Percentiles rank a stretch among this genome's conserved stretches.
Evolutionary conservation across 2,888 invertebrate genomes (phyloP).

Genomic region (Amblyteles armatorius): DNA sequence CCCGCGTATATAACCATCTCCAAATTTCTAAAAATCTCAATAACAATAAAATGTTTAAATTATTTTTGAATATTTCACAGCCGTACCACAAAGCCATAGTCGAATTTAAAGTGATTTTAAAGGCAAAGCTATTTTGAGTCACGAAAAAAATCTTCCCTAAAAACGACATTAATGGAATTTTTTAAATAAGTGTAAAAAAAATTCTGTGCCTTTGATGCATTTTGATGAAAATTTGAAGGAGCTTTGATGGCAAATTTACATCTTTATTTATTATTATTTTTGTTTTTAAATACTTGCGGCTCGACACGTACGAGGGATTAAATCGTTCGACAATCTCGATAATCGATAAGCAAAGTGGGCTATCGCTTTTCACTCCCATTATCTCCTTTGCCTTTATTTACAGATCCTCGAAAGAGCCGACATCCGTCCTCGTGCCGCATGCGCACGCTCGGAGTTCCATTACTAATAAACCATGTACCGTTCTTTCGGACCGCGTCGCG

Average conservation of each 20-base stretch:
- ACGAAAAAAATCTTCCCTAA: no score
- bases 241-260: not conserved
- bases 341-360: slow-evolving; percentile 71
- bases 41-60: no score
- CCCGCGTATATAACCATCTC: no score
- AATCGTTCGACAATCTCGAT: slow-evolving; percentile 9
- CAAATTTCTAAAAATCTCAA: no score
- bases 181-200: no score
- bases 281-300: not conserved
- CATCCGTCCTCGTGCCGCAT: slow-evolving; percentile 60
- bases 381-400: slow-evolving; percentile 37
- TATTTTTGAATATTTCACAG: no score
- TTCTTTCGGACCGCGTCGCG: slow-evolving; percentile 43
- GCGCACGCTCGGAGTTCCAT: not conserved
- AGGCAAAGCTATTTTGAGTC: no score
- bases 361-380: slow-evolving; percentile 62
- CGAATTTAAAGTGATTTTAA: no score
- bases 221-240: not conserved
- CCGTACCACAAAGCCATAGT: no score
- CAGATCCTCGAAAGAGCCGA: slow-evolving; percentile 65
- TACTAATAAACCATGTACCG: slow-evolving; percentile 27
- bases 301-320: not conserved
- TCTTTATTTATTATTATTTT: not conserved
- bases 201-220: not conserved
- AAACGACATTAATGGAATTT: no score